Evolutionary conservation across 2,797 vertebrate species (phyloP), one percentile per base, ranked within the genome.

Genomic region (Hafferia zeledoni): DNA sequence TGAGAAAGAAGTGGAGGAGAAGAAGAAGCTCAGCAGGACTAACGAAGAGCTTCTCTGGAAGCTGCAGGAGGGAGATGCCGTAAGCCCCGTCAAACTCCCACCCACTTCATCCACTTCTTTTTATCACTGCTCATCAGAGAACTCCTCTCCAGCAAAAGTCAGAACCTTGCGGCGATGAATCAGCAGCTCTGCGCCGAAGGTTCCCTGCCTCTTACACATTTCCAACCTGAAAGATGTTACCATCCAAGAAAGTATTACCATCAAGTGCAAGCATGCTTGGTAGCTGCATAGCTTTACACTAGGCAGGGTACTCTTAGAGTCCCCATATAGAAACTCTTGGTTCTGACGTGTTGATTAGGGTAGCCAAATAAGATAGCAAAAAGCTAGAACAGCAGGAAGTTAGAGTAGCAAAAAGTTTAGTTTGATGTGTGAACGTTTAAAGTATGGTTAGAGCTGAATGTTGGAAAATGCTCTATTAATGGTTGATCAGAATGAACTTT

Each of bases 41-140:
- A 99, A 99, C 0, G 99, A 99, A 97, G 99, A 99, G 93, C 98
- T 99, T 83, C 97, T 99, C 88, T 99, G 99, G 99, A 99, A 99
- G 72, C 99, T 99, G n/a, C 99, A 99, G 97, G 99, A 98, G 1
- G 98, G 99, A 35, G 99, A 99, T 15, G 96, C 97, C 1, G 96
- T 98, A 68, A 99, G 99, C 95, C 99, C 99, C 0, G 83, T 98
- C 67, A 98, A 97, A 89, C 98, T 99, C 96, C 98, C 99, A 12
- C 98, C 99, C 4, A 94, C 98, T 12, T 99, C 99, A 0, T 98
- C 99, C 12, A 93, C 99, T 44, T 98, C 98, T 25, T 95, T 98
- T 63, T 99, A 99, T 88, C 98, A 95, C 31, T 97, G 98, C 81
- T 92, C 97, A 23, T 98, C 99, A 10, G 98, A 97, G 28, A 97